phyloP scores from a whole-genome alignment of 2,888 invertebrate genomes.

The Apamea anceps region DNA sequence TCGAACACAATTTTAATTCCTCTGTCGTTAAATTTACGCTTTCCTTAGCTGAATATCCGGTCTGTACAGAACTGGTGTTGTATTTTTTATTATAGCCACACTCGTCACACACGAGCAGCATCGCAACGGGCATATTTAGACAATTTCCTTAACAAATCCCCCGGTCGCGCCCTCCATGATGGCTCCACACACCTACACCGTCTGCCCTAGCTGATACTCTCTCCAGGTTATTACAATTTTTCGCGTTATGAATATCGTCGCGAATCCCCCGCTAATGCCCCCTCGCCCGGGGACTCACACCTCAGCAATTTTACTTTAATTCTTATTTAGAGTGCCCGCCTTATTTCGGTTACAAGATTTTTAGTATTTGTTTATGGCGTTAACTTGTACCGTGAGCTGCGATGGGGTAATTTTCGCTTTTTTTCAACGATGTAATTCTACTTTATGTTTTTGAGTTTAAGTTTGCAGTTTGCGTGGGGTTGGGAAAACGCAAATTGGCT shows the following conservation, averaged over 20 bases:
- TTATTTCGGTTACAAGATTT: constrained; percentile 90
- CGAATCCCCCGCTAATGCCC: constrained; percentile 80
- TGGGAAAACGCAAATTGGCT: constrained; percentile 80
- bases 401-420: constrained; percentile 85
- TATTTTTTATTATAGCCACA: constrained; percentile 44
- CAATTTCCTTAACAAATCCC: constrained; percentile 87
- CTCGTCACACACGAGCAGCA: constrained; percentile 70
- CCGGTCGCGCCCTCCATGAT: constrained; percentile 76
- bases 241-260: constrained; percentile 90
- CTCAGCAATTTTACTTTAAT: constrained; percentile 90
- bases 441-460: constrained; percentile 75
- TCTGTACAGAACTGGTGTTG: constrained; percentile 31
- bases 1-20: constrained; percentile 56
- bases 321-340: constrained; percentile 89
- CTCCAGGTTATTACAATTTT: constrained; percentile 90
- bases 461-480: constrained; percentile 73
- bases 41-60: constrained; percentile 58
- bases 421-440: constrained; percentile 81
- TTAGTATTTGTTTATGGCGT: constrained; percentile 89
- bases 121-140: constrained; percentile 84
- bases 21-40: constrained; percentile 65
- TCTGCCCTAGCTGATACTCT: constrained; percentile 83
- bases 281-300: constrained; percentile 86
- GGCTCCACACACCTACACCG: constrained; percentile 75
- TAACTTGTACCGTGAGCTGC: constrained; percentile 81